phyloP scores from a whole-genome alignment of 1,140 invertebrate species.

The Bombus pyrosoma region DNA sequence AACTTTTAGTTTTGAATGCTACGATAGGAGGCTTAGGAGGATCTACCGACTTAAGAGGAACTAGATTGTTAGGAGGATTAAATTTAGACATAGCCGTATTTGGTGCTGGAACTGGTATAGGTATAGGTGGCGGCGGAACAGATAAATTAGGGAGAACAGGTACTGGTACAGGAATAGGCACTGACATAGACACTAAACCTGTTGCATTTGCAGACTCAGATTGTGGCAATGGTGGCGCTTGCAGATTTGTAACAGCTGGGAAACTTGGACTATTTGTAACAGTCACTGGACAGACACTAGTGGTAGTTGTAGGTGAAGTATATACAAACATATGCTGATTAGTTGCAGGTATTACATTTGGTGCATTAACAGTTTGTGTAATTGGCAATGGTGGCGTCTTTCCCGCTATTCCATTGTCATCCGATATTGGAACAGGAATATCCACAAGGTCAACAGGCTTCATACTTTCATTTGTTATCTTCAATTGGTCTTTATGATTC shows the following conservation, averaged over 20 bases:
- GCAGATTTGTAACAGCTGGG: slow-evolving; percentile 38
- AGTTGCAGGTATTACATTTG: slow-evolving; percentile 41
- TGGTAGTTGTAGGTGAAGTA: slow-evolving; percentile 50
- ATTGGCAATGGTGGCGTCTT: slow-evolving; percentile 77
- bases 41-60: slow-evolving; percentile 77
- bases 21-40: slow-evolving; percentile 77
- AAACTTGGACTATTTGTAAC: slow-evolving; percentile 57
- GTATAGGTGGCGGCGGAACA: slow-evolving; percentile 70
- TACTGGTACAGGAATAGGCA: slow-evolving; percentile 68
- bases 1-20: slow-evolving; percentile 84
- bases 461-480: slow-evolving; percentile 73
- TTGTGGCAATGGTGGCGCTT: slow-evolving; percentile 62
- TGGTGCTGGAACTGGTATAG: slow-evolving; percentile 72
- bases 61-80: slow-evolving; percentile 78
- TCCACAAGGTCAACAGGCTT: slow-evolving; percentile 83
- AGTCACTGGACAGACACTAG: slow-evolving; percentile 49
- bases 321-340: slow-evolving; percentile 42
- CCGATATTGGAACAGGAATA: slow-evolving; percentile 83
- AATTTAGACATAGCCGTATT: slow-evolving; percentile 77
- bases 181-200: slow-evolving; percentile 65
- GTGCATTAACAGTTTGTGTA: slow-evolving; percentile 19
- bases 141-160: slow-evolving; percentile 68
- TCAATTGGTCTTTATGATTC: slow-evolving; percentile 54
- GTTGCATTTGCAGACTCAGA: slow-evolving; percentile 30
- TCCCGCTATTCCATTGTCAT: slow-evolving; percentile 59